Evolutionary conservation across 1,140 invertebrate species (phyloP).

Genomic region (Plodia interpunctella): DNA sequence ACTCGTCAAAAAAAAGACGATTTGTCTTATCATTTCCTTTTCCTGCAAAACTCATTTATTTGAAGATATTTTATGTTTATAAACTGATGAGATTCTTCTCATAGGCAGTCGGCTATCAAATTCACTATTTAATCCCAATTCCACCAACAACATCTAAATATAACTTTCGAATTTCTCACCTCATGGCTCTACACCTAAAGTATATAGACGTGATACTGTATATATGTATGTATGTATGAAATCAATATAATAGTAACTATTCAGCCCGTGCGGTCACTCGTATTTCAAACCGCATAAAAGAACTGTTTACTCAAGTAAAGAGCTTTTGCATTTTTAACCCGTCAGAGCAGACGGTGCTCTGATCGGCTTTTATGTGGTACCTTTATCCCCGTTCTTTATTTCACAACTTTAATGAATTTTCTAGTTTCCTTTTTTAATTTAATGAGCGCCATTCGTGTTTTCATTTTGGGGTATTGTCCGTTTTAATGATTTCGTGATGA

Average conservation of each 20-base stretch:
- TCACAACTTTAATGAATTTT: conserved; percentile 15
- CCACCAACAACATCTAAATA: too few species aligned
- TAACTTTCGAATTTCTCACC: too few species aligned
- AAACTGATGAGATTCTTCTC: too few species aligned
- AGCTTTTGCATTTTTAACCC: conserved; percentile 52
- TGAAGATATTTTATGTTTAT: too few species aligned
- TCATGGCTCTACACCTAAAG: too few species aligned
- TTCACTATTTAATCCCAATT: too few species aligned
- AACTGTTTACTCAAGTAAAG: conserved; percentile 48
- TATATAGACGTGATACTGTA: too few species aligned
- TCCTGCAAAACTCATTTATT: too few species aligned
- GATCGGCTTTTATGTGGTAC: conserved; percentile 5
- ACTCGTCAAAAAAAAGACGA: too few species aligned
- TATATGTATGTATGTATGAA: background rate
- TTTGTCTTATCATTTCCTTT: too few species aligned
- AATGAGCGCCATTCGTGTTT: conserved; percentile 6
- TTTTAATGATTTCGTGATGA: conserved; percentile 1
- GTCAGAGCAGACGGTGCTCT: conserved; percentile 18
- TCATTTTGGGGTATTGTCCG: background rate
- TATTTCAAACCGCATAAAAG: conserved; percentile 33
- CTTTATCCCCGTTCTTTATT: conserved; percentile 10
- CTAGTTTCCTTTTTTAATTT: conserved; percentile 9
- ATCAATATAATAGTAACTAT: background rate
- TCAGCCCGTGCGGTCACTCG: conserved; percentile 12
- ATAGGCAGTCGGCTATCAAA: too few species aligned